phyloP scores from a whole-genome alignment of 2,888 invertebrate genomes.

The Lysandra bellargus region DNA sequence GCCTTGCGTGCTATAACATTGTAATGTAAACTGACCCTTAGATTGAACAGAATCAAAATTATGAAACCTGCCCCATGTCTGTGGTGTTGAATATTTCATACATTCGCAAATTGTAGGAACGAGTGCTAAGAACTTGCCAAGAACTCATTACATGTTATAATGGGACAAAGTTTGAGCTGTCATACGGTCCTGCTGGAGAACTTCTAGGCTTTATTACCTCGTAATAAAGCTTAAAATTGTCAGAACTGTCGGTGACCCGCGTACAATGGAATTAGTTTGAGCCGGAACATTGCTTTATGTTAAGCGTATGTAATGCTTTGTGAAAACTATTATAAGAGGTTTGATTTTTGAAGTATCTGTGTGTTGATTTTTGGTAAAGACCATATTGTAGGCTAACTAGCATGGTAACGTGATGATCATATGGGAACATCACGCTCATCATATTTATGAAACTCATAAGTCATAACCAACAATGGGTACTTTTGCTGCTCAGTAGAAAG shows the following conservation, averaged over 20 bases:
- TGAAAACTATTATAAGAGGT: not conserved
- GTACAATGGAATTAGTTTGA: not conserved
- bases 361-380: not conserved
- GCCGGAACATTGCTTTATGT: not conserved
- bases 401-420: no score
- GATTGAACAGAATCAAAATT: not conserved
- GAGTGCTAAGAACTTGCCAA: slow-evolving; percentile 26
- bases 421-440: no score
- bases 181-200: not conserved
- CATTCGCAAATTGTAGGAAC: slow-evolving; percentile 16
- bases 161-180: not conserved
- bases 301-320: not conserved
- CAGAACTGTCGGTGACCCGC: not conserved
- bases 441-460: no score
- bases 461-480: no score
- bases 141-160: slow-evolving; percentile 26
- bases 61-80: not conserved
- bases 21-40: not conserved
- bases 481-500: no score
- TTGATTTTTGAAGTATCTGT: not conserved
- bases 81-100: slow-evolving; percentile 26
- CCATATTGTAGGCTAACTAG: no score
- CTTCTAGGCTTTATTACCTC: not conserved
- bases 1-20: not conserved
- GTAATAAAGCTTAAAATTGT: not conserved